Percentiles rank a stretch among this genome's conserved stretches.
Evolutionary conservation across 92 coral and sea anemone genomes (phyloP).

Genomic region (Meandrina meandrites): DNA sequence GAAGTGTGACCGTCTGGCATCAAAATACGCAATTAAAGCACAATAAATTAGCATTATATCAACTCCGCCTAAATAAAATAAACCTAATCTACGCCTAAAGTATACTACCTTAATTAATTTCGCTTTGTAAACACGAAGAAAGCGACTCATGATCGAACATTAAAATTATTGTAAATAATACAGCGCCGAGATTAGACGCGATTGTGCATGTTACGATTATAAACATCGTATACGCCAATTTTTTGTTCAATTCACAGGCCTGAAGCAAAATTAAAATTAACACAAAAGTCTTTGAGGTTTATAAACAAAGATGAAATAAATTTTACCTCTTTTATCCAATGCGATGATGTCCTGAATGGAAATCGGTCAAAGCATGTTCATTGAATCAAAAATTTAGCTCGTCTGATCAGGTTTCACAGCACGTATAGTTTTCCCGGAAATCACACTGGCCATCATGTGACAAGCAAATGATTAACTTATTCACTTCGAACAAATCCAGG

Average conservation of each 20-base stretch:
- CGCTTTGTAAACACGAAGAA: background rate
- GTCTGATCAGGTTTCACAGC: constrained; percentile 13
- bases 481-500: background rate
- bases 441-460: constrained; percentile 19
- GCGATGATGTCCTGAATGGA: background rate
- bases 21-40: background rate
- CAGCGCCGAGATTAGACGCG: background rate
- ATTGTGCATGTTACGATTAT: background rate
- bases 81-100: background rate
- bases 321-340: background rate
- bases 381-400: background rate
- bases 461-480: constrained; percentile 26
- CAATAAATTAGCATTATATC: background rate
- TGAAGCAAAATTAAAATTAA: background rate
- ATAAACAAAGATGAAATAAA: background rate
- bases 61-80: background rate
- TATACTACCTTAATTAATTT: background rate
- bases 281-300: background rate
- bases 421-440: constrained; percentile 12
- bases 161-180: too few species aligned
- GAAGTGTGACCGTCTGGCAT: background rate
- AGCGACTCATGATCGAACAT: background rate
- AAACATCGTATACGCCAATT: background rate
- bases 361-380: background rate
- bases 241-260: background rate